Evolutionary conservation across 1,140 invertebrate species (phyloP).

Genomic region (Lamellibrachia luymesi): DNA sequence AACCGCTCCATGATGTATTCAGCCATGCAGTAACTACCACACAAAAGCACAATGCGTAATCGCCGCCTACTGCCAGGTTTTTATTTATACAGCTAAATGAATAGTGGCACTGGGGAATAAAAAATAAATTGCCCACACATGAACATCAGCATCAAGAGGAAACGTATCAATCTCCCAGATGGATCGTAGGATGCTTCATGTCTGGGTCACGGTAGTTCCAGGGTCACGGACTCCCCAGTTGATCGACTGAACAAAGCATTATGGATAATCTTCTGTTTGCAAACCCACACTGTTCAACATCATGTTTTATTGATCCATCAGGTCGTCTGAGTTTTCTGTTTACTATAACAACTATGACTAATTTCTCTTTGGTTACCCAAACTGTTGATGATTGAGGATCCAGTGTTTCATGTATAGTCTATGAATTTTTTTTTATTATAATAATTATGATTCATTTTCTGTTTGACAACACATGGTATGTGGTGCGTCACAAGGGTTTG

Average conservation of each 20-base stretch:
- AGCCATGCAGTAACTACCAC: not conserved
- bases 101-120: not conserved
- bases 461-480: too few relatives aligned
- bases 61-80: not conserved
- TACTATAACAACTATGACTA: too few relatives aligned
- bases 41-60: not conserved
- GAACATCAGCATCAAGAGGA: not conserved
- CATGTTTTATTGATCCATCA: not conserved
- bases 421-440: too few relatives aligned
- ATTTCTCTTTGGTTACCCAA: too few relatives aligned
- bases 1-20: not conserved
- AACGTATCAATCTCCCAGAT: not conserved
- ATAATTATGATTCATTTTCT: too few relatives aligned
- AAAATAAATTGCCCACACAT: not conserved
- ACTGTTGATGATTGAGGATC: too few relatives aligned
- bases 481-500: too few relatives aligned
- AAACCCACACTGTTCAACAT: not conserved
- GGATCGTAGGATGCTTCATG: not conserved
- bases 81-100: not conserved
- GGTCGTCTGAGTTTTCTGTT: too few relatives aligned
- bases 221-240: not conserved
- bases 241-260: not conserved
- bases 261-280: not conserved
- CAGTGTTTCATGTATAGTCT: too few relatives aligned
- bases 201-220: not conserved